Evolutionary conservation across 2,797 vertebrate species (phyloP), one percentile per base, ranked within the genome.

Genomic region (Sphaeramia orbicularis): DNA sequence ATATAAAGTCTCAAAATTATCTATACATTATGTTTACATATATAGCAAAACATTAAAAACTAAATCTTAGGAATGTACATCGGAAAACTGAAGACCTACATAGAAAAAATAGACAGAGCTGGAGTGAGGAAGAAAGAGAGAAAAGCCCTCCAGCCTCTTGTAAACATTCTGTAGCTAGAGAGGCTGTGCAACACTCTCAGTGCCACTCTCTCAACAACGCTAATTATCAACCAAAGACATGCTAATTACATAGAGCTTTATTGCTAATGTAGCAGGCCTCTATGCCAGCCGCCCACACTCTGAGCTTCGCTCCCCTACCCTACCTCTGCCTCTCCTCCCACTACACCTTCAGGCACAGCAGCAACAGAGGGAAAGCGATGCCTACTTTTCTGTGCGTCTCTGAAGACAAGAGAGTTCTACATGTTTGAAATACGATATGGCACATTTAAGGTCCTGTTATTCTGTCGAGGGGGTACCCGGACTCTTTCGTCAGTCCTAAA

Each of bases 151-250:
- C 82, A 92, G 92, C 85, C 79, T 91, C 89, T 91, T 86, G 90
- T 93, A 94, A 94, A 95, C 92, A 94, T 92, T 82, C 88, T 87
- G 89, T 78, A 89, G 91, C 91, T 92, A 85, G 87, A 78, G 92
- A 93, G 87, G 80, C 92, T 92, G 89, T 90, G 85, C 77, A 81
- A 78, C 78, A 83, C 90, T 88, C 89, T 89, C 87, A 82, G 91
- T 94, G 89, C 86, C 91, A 92, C 89, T 95, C 91, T 92, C 95
- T 92, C 86, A 92, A 92, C 88, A 92, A 92, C 84, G 89, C 93
- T 96, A 96, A 97, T 95, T 96, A 96, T 94, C 93, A 93, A 93
- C 91, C 93, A 94, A 96, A 96, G 93, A 94, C 92, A 95, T 86
- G 92, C 94, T 95, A 96, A 96, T 97, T 96, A 96, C 81, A 90